phyloP scores from a whole-genome alignment of 2,797 vertebrate species.

The Megaceryle alcyon region DNA sequence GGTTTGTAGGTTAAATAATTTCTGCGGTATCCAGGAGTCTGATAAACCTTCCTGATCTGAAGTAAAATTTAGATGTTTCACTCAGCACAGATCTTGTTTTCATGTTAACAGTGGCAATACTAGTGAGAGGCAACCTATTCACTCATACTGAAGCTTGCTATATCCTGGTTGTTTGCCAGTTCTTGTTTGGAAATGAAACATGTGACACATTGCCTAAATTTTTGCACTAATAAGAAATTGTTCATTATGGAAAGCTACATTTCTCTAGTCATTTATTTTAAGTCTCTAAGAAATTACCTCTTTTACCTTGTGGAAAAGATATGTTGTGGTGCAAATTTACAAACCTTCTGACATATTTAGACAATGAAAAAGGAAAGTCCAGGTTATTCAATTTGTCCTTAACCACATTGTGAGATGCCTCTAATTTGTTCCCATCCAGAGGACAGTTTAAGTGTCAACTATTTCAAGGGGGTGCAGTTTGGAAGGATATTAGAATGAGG shows the following conservation, averaged over 20 bases:
- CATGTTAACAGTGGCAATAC: neutral
- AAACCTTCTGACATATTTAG: neutral
- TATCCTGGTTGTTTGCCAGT: neutral
- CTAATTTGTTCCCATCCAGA: neutral
- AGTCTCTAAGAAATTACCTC: neutral
- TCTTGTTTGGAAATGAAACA: conserved; percentile 15
- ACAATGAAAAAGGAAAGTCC: neutral
- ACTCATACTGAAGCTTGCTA: conserved; percentile 10
- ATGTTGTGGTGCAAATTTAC: neutral
- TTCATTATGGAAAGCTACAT: neutral
- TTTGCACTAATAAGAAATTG: neutral
- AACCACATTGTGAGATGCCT: neutral
- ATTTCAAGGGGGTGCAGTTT: neutral
- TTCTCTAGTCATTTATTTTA: neutral
- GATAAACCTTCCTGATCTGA: neutral
- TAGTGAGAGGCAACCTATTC: conserved; percentile 26
- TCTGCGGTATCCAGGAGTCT: neutral
- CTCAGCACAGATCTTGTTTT: conserved; percentile 32
- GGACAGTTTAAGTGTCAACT: neutral
- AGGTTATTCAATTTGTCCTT: neutral
- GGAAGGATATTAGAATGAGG: neutral
- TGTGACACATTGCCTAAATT: neutral
- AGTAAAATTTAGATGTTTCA: neutral
- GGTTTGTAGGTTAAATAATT: conserved; percentile 7
- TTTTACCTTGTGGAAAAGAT: neutral